Base-by-base conservation (phyloP, 2,797 vertebrate species). In the Chiloscyllium punctatum region DNA sequence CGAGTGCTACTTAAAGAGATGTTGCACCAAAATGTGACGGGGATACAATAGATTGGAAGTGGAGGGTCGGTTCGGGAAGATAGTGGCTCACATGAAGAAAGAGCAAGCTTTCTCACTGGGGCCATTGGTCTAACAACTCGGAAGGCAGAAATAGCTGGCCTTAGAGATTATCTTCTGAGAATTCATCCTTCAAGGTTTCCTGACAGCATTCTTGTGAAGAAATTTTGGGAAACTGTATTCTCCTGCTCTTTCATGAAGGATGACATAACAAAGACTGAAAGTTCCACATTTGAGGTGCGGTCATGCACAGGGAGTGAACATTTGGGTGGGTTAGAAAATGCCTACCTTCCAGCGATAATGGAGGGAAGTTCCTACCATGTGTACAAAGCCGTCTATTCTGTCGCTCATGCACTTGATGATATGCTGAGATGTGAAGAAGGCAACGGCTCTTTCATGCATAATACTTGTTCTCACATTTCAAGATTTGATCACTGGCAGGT, bases 141-240 rank as follows among this genome's bases (percentile, higher is more conserved):
- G 27, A 7, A 3, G 37, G n/a, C 27, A 18, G 48, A 72, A 77
- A 57, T 95, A 8, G 3, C 2, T 8, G 94, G 94, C 53, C 57
- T 62, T 7, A 62, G 57, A 62, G 57, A 62, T 9, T 62, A 62
- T 62, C 57, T 95, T 95, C 7, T 57, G 69, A 7, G 69, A 95
- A 53, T 95, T 74, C 94, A 84, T 18, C 94, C 94, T 42, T 53
- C 71, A 4, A 66, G 33, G 13, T 0, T 21, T 4, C 68, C 68
- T 3, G 66, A 27, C 62, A 95, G 90, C 42, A 90, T n/a, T 42
- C 48, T 95, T 6, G 33, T 77, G 23, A 53, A 42, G 74, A 42
- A 95, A n/a, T 87, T 95, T 66, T 95, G 95, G 95, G 95, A 95
- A 95, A 95, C 84, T 3, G 30, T 27, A 62, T 95, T 95, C 95